Evolutionary conservation across 2,113 vertebrate species (phyloP).

Genomic region (Cinclus mexicanus): DNA sequence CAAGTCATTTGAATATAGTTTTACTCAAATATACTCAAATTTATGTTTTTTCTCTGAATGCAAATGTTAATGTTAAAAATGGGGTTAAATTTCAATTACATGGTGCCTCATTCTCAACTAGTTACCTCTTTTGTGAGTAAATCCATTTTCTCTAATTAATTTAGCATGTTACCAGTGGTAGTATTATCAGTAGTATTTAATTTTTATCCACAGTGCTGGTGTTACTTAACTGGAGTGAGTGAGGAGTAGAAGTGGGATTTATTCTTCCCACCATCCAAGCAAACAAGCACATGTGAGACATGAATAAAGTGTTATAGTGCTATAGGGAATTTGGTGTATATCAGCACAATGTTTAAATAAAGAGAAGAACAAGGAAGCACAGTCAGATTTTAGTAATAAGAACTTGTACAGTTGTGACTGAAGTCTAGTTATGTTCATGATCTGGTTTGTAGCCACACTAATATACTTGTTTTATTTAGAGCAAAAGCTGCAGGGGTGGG

Average conservation of each 20-base stretch:
- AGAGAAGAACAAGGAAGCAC: background rate
- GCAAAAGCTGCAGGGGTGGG: background rate
- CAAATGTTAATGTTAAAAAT: background rate
- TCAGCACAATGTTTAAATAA: background rate
- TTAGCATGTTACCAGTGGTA: background rate
- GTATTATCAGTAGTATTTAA: background rate
- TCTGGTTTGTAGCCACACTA: background rate
- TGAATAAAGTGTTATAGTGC: background rate
- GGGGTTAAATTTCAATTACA: background rate
- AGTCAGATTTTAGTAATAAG: background rate
- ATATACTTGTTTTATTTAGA: background rate
- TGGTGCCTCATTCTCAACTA: background rate
- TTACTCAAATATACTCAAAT: background rate
- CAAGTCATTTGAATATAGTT: background rate
- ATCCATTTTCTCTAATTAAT: background rate
- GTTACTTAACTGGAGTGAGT: background rate
- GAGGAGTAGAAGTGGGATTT: background rate
- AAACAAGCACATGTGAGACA: background rate
- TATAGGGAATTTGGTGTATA: background rate
- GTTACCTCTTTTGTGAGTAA: background rate
- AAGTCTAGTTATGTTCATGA: background rate
- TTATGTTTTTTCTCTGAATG: background rate
- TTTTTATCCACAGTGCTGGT: background rate
- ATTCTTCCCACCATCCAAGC: background rate
- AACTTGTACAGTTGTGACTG: background rate